Evolutionary conservation across 2,113 vertebrate genomes (phyloP).

Genomic region (Trichechus manatus): DNA sequence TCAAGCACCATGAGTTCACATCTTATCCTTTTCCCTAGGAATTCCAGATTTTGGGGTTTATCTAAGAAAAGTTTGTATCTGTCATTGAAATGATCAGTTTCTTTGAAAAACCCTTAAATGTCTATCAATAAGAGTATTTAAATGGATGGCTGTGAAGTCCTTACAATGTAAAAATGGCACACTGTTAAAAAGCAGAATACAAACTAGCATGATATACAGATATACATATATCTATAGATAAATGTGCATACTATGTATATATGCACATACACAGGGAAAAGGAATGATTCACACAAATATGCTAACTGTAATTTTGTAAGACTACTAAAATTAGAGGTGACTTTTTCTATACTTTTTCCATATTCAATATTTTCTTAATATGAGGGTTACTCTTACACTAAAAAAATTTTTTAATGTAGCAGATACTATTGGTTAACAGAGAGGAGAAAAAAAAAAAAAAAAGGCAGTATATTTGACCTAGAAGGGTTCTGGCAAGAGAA

Average conservation of each 20-base stretch:
- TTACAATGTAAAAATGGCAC: neutral
- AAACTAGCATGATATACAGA: neutral
- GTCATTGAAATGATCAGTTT: neutral
- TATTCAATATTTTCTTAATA: conserved; percentile 13
- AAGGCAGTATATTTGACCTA: neutral
- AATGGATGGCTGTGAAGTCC: neutral
- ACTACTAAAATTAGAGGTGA: neutral
- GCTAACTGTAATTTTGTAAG: neutral
- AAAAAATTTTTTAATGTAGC: neutral
- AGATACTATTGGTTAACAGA: neutral
- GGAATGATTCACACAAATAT: neutral
- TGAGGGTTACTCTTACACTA: neutral
- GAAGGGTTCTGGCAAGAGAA: neutral
- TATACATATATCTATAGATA: no score
- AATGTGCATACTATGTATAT: no score
- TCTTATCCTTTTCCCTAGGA: neutral
- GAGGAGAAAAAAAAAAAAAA: neutral
- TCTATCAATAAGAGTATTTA: neutral
- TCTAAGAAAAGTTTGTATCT: neutral
- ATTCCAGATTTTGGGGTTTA: neutral
- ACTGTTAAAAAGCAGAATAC: neutral
- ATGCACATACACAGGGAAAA: no score
- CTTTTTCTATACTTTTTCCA: neutral
- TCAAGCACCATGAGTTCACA: neutral
- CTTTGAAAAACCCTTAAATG: conserved; percentile 40